Percentiles rank a stretch among this genome's conserved stretches.
These are phyloP conservation scores for Pollachius pollachius DNA, from an alignment of 2,113 vertebrate species.

Conservation along the genomic window DNA sequence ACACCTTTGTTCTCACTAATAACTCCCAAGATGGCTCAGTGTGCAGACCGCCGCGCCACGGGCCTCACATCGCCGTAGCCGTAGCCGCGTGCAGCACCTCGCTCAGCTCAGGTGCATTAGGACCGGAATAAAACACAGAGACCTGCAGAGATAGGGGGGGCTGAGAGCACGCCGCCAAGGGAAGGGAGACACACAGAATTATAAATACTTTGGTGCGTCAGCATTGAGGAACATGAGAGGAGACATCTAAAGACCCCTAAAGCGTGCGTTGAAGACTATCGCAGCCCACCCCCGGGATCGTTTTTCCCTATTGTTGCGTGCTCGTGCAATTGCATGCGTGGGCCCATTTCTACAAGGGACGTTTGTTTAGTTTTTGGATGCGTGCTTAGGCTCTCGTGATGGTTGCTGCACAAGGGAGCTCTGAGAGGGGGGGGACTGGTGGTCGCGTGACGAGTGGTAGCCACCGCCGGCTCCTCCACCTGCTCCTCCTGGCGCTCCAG, in stretches of 20 bases:
- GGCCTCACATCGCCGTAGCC: background rate
- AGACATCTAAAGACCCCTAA: slow-evolving; percentile 55
- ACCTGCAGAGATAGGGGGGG: too few relatives aligned
- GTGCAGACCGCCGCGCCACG: slow-evolving; percentile 32
- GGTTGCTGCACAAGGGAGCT: slow-evolving; percentile 56
- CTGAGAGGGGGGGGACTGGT: slow-evolving; percentile 43
- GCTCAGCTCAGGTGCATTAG: too few relatives aligned
- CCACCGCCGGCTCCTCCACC: slow-evolving; percentile 29
- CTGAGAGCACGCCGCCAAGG: background rate
- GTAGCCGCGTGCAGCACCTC: too few relatives aligned
- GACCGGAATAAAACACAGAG: too few relatives aligned
- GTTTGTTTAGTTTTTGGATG: slow-evolving; percentile 55
- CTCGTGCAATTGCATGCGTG: slow-evolving; percentile 2
- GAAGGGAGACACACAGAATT: slow-evolving; percentile 45
- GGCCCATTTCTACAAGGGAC: slow-evolving; percentile 39
- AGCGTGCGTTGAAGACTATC: slow-evolving; percentile 38
- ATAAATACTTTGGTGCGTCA: slow-evolving; percentile 42
- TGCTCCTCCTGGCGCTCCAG: background rate
- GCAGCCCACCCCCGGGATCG: slow-evolving; percentile 48
- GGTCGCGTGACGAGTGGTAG: slow-evolving; percentile 24
- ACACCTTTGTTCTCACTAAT: slow-evolving; percentile 47
- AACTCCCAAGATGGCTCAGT: slow-evolving; percentile 40
- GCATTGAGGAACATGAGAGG: slow-evolving; percentile 48
- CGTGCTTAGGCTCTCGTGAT: slow-evolving; percentile 62
- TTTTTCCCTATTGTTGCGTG: slow-evolving; percentile 32